phyloP scores from a whole-genome alignment of 2,888 invertebrate species.

The Hetaerina titia region DNA sequence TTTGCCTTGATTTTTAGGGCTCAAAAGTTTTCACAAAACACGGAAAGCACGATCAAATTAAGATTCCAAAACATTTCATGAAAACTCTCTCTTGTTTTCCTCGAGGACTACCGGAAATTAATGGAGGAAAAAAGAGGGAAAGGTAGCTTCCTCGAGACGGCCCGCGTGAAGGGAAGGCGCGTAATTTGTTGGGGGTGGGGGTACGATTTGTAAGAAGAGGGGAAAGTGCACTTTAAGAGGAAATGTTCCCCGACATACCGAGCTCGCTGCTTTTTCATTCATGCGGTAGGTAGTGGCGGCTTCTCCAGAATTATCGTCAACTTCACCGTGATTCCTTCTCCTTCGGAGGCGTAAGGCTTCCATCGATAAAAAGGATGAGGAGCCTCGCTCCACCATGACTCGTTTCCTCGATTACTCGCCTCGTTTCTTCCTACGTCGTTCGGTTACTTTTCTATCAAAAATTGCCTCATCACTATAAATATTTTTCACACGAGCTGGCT shows the following conservation, averaged over 20 bases:
- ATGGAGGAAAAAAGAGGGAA: background rate
- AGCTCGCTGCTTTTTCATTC: constrained; percentile 12
- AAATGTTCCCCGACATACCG: background rate
- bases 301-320: background rate
- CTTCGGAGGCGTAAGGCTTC: background rate
- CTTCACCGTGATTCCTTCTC: background rate
- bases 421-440: background rate
- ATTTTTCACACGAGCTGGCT: background rate
- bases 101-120: background rate
- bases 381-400: background rate
- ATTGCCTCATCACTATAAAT: background rate
- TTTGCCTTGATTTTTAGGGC: background rate
- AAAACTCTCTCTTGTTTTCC: background rate
- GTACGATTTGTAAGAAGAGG: background rate
- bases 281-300: background rate
- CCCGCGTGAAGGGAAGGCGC: background rate
- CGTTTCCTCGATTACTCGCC: background rate
- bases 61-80: background rate
- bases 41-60: background rate
- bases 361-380: background rate
- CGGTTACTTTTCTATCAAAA: background rate
- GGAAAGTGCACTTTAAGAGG: background rate
- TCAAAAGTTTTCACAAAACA: background rate
- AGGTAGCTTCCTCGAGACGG: background rate
- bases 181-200: background rate